Percentiles rank a stretch among this genome's conserved stretches.
Conservation (phyloP, 2,113 vertebrate species). For the Bubo bubo region DNA sequence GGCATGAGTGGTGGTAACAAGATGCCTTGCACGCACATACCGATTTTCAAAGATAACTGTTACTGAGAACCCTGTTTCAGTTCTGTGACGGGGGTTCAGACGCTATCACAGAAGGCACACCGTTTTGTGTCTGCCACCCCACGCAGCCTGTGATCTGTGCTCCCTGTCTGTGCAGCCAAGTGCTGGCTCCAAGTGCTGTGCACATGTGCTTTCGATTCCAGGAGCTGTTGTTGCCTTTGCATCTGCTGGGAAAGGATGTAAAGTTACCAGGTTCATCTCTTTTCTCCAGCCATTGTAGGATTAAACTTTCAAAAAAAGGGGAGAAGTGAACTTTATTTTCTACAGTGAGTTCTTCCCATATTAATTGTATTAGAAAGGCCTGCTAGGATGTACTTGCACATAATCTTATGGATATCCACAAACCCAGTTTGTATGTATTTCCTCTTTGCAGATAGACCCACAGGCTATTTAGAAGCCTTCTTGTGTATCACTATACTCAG, state of each 20-base stretch:
- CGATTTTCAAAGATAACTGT: constrained; percentile 7
- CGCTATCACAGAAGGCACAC: neutral
- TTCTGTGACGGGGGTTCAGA: neutral
- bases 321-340: neutral
- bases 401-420: neutral
- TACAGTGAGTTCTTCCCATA: neutral
- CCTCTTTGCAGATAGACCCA: neutral
- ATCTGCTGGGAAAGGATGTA: neutral
- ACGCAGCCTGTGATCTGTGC: neutral
- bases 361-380: neutral
- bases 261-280: constrained; percentile 3
- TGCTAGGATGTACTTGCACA: neutral
- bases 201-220: neutral
- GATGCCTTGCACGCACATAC: neutral
- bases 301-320: neutral
- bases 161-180: neutral
- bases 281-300: neutral
- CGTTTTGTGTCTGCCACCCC: neutral
- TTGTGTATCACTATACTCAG: neutral
- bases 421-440: neutral
- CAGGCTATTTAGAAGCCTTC: neutral
- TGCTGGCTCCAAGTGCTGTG: neutral
- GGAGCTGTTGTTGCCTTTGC: neutral
- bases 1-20: constrained; percentile 6
- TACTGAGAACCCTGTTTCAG: neutral